These are phyloP conservation scores for Drosophila subpulchrella DNA, from an alignment of 1,140 invertebrate species.

Conservation along the genomic window DNA sequence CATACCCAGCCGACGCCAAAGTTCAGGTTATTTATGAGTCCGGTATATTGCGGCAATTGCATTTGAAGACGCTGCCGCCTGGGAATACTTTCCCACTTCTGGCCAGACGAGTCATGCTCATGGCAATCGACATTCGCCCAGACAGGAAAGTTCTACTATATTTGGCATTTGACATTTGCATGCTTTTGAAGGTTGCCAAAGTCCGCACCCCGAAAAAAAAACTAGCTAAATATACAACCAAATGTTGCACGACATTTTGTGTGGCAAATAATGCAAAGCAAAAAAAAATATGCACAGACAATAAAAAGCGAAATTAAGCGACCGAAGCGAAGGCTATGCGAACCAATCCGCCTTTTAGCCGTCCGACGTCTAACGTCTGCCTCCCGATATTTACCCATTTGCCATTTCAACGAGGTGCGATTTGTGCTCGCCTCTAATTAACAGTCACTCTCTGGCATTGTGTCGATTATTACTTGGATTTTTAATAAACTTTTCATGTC, in stretches of 20 bases:
- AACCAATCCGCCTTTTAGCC: conserved; percentile 44
- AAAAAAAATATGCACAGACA: conserved; percentile 22
- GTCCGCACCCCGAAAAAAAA: conserved; percentile 60
- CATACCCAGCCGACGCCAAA: conserved; percentile 20
- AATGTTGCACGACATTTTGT: conserved; percentile 68
- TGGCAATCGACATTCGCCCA: conserved; percentile 9
- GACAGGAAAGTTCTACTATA: conserved; percentile 62
- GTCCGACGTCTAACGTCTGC: neutral
- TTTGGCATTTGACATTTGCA: conserved; percentile 67
- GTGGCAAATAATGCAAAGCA: conserved; percentile 47
- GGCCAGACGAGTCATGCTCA: neutral
- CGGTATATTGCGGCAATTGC: conserved; percentile 9
- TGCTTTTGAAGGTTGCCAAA: conserved; percentile 69
- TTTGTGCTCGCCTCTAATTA: conserved; percentile 66
- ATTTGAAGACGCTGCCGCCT: conserved; percentile 26
- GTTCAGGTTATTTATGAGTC: conserved; percentile 58
- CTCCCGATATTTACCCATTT: conserved; percentile 38
- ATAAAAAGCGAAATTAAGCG: conserved; percentile 40
- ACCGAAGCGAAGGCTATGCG: conserved; percentile 50
- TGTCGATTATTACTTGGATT: conserved; percentile 42
- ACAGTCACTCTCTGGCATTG: conserved; percentile 44
- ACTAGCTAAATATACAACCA: conserved; percentile 3
- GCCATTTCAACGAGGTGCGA: conserved; percentile 67
- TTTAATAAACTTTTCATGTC: conserved; percentile 46
- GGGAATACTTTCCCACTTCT: conserved; percentile 35